Evolutionary conservation across 1,140 invertebrate species (phyloP), one percentile per base, ranked within the genome.

Genomic region (Euwallacea similis): DNA sequence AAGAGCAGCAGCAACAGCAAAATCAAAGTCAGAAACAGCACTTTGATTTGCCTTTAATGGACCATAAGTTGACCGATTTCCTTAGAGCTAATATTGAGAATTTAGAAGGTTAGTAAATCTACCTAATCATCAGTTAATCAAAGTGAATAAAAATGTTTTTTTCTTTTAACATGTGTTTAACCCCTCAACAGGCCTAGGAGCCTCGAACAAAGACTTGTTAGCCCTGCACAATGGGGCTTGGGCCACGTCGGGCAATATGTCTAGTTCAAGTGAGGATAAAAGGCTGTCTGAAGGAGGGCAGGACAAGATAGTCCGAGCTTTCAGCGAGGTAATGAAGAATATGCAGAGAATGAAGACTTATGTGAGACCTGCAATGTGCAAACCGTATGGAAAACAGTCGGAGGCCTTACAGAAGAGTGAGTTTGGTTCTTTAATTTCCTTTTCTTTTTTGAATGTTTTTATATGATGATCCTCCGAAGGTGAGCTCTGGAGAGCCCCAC

Each of bases 331-430:
- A 13, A 92, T 93, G 87, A 90, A 91, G 76, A 93, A 93, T 82
- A 91, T 93, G 88, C 87, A 90, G 73, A 87, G 91, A 76, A 93
- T 93, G 90, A 91, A 93, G 81, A 88, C 89, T 71, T 93, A 91
- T 79, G 90, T 93, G 73, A 85, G 91, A 66, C 92, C 91, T 69
- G 89, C 91, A 33, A 93, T 93, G 91, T 93, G 91, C 79, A 94
- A 94, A 82, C 92, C 92, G 46, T 94, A 94, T 82, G 92, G 92
- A 74, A 93, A 94, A 81, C 92, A 94, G 81, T 93, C 91, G 46
- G 92, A 94, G 83, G 89, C 91, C 79, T 84, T 94, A 75, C 92
- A 94, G 82, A 94, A 94, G 86, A 93, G 91, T 93, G 82, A 87
- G 85, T 83, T 21, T 70, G 10, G 42, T 42, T 46, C 42, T 50